Base-by-base conservation (phyloP, 2,113 vertebrate species). In the Gymnogyps californianus region DNA sequence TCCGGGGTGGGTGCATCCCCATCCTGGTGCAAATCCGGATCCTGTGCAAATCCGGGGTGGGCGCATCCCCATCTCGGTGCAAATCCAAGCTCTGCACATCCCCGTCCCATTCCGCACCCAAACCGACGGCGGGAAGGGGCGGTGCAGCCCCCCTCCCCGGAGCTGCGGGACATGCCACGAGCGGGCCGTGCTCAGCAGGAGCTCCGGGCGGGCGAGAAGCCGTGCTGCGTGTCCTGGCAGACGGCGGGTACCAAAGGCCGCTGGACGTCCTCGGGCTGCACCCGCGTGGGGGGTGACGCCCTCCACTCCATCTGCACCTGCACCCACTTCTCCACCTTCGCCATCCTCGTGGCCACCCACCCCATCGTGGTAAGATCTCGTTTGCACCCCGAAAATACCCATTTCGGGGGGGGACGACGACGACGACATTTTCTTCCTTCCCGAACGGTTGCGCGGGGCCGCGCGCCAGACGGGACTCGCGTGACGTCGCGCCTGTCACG, bases 261-360 rank as follows among this genome's bases (percentile, higher is more conserved):
- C 49, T 99, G 98, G 98, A 98, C 98, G 0, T 78, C 40, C 0
- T 51, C 96, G 0, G 98, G 98, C 55, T 99, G 99, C 42, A 44
- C 10, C 36, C 44, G 78, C 2, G 29, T 92, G 2, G 19, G 20
- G 38, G 91, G 97, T 6, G 77, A 96, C 29, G 52, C 83, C 9
- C 96, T 96, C 70, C 71, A 95, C 80, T 99, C 98, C 4, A 55
- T 87, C 15, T 99, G 99, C 96, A 80, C 95, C 87, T 99, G 98
- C 90, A 93, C n/a, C 59, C 98, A 99, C 46, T 97, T 99, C 18
- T 98, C 98, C 72, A 98, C 98, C n/a, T 99, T 99, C 58, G 98
- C 98, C n/a, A 88, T 99, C 64, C 98, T 99, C 52, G 11, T 98
- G 94, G 98, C 98, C 62, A 13, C 94, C 96, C 10, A 25, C 44